Conservation (phyloP, 2,113 vertebrate genomes). For the Austrofundulus limnaeus region DNA sequence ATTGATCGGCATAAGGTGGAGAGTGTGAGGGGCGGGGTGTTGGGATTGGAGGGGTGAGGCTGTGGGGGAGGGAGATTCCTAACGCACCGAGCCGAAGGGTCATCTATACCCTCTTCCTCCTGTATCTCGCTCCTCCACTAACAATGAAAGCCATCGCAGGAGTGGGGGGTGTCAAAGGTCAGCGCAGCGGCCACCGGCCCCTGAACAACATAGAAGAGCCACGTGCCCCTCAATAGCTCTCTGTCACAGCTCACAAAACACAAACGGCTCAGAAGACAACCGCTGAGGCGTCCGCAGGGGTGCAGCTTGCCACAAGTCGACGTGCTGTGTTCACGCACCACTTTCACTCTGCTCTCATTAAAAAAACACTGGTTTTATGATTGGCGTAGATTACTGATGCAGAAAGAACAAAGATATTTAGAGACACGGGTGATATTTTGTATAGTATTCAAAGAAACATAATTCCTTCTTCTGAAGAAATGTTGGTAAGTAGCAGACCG, state of each 20-base stretch:
- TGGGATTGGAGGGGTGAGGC: slow-evolving; percentile 56
- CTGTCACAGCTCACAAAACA: slow-evolving; percentile 73
- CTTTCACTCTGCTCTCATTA: slow-evolving; percentile 35
- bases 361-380: slow-evolving; percentile 31
- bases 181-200: slow-evolving; percentile 59
- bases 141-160: slow-evolving; percentile 54
- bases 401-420: slow-evolving; percentile 14
- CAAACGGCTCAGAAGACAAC: slow-evolving; percentile 46
- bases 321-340: slow-evolving; percentile 28
- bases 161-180: slow-evolving; percentile 71
- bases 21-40: slow-evolving; percentile 31
- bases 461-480: slow-evolving; percentile 37
- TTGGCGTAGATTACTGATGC: slow-evolving; percentile 34
- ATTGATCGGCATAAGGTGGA: slow-evolving; percentile 84
- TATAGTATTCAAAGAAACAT: slow-evolving; percentile 18
- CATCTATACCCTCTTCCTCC: slow-evolving; percentile 49
- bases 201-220: slow-evolving; percentile 63
- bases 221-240: slow-evolving; percentile 67
- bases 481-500: slow-evolving; percentile 21
- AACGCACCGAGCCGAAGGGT: slow-evolving; percentile 60
- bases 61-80: slow-evolving; percentile 59
- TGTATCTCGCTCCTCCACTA: slow-evolving; percentile 34
- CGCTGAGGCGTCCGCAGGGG: slow-evolving; percentile 34
- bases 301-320: slow-evolving; percentile 13
- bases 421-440: slow-evolving; percentile 1